phyloP scores from a whole-genome alignment of 2,797 vertebrate genomes.

The Danio choprae region DNA sequence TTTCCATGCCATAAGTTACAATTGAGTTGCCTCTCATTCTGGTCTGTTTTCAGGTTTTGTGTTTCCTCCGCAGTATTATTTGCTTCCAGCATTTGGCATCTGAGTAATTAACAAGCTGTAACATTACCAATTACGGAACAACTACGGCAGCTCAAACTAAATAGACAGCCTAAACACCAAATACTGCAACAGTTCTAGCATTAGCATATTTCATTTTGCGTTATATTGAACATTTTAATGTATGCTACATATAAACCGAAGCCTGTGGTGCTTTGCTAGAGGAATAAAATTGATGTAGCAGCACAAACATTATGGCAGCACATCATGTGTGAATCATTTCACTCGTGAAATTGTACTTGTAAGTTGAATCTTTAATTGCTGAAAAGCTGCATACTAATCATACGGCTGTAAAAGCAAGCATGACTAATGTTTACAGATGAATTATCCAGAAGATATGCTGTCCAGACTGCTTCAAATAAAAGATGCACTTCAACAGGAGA shows the following conservation, averaged over 20 bases:
- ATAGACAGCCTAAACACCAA: background rate
- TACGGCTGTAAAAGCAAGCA: background rate
- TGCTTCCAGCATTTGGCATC: constrained; percentile 16
- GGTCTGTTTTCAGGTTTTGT: constrained; percentile 14
- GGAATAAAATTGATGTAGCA: background rate
- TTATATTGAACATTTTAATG: constrained; percentile 4
- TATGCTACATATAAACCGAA: background rate
- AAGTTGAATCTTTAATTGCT: constrained; percentile 28
- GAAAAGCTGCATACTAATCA: constrained; percentile 24
- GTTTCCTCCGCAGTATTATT: constrained; percentile 24
- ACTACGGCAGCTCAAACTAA: background rate
- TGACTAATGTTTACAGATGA: background rate
- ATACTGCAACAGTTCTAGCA: background rate
- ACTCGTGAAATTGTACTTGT: constrained; percentile 10
- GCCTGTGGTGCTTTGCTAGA: background rate
- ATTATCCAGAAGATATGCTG: background rate
- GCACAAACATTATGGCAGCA: background rate
- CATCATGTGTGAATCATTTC: constrained; percentile 17
- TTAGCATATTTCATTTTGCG: background rate
- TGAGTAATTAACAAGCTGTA: background rate
- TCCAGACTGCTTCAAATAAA: background rate
- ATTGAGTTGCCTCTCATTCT: constrained; percentile 21
- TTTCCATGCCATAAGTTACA: background rate
- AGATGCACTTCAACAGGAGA: background rate
- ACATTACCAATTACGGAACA: background rate